Conservation (phyloP, 2,797 vertebrate genomes). For the Arrhamphus sclerolepis region DNA sequence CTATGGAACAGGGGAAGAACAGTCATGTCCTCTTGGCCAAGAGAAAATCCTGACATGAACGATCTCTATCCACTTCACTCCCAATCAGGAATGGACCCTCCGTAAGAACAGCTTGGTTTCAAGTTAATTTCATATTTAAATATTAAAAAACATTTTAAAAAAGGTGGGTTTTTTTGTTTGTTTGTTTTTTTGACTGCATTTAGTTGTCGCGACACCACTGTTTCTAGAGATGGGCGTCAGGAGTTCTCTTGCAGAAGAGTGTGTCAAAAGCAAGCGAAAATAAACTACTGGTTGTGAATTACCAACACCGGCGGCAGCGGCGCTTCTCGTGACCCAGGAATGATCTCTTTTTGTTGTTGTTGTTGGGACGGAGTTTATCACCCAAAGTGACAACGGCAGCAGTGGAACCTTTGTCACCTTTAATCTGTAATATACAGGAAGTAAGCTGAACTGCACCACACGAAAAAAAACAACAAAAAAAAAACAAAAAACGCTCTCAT, state of each 20-base stretch:
- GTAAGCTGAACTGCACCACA: slow-evolving; percentile 63
- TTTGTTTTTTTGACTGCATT: slow-evolving; percentile 51
- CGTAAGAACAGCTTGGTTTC: slow-evolving; percentile 62
- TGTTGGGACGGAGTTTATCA: slow-evolving; percentile 72
- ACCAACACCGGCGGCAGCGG: slow-evolving; percentile 74
- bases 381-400: slow-evolving; percentile 49
- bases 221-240: slow-evolving; percentile 60
- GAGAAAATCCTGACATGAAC: slow-evolving; percentile 72
- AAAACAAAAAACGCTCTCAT: slow-evolving; percentile 65
- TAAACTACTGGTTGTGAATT: slow-evolving; percentile 62
- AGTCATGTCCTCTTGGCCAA: slow-evolving; percentile 79
- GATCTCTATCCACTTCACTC: slow-evolving; percentile 66
- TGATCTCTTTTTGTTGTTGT: slow-evolving; percentile 65
- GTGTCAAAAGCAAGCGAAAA: slow-evolving; percentile 72
- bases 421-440: slow-evolving; percentile 83
- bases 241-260: slow-evolving; percentile 77
- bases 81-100: slow-evolving; percentile 70
- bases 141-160: slow-evolving; percentile 36
- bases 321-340: slow-evolving; percentile 76
- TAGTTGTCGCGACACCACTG: slow-evolving; percentile 41
- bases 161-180: too few species aligned
- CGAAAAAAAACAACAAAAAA: too few species aligned
- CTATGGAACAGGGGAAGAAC: slow-evolving; percentile 72
- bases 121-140: slow-evolving; percentile 70
- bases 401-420: slow-evolving; percentile 47